These are phyloP conservation scores for Helicoverpa armigera DNA, from an alignment of 1,140 invertebrate genomes.

Conservation along the genomic window DNA sequence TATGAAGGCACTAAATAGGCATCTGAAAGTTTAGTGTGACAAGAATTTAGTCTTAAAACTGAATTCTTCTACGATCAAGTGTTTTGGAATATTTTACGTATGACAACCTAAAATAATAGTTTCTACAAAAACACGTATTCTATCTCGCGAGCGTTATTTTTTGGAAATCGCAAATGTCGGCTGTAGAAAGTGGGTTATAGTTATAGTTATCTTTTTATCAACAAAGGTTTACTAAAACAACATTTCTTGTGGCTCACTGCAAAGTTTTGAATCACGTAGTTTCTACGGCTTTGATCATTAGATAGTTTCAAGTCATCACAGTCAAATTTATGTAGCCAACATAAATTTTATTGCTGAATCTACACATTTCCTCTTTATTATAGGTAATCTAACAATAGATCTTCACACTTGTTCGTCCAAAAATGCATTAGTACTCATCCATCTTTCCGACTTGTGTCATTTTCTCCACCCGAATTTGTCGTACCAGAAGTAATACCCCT, in stretches of 20 bases:
- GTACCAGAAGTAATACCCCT: neutral
- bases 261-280: neutral
- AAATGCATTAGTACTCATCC: conserved; percentile 3
- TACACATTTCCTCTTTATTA: neutral
- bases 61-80: too few relatives aligned
- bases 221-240: conserved; percentile 9
- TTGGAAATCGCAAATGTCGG: conserved; percentile 26
- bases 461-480: conserved; percentile 10
- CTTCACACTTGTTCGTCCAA: neutral
- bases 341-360: neutral
- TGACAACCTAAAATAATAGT: neutral
- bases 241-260: neutral
- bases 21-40: too few relatives aligned
- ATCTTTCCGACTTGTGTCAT: neutral
- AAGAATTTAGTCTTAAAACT: too few relatives aligned
- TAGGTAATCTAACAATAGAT: neutral
- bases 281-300: neutral
- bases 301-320: neutral
- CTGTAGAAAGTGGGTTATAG: conserved; percentile 31
- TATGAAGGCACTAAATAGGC: too few relatives aligned
- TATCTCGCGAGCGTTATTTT: neutral
- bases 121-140: neutral
- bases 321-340: too few relatives aligned
- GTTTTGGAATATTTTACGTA: too few relatives aligned
- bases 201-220: neutral